Base-by-base conservation (phyloP, 1,140 invertebrate species). In the Heliothis subflexa region DNA sequence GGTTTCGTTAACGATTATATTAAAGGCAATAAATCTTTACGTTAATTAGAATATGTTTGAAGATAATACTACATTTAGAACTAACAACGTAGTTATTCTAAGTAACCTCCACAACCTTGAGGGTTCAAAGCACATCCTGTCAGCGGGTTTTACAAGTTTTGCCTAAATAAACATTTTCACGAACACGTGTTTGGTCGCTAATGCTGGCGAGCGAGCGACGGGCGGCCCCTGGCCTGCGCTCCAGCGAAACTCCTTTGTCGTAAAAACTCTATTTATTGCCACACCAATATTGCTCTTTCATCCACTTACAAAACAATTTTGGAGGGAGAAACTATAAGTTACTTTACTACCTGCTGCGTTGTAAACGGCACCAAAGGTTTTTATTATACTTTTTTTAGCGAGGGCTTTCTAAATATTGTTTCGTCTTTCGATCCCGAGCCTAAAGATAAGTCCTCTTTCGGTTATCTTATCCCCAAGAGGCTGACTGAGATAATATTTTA, bases 81-180 rank as follows among this genome's bases (percentile, higher is more conserved):
- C 83, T 81, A 89, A 88, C 83, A 64, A 75, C 81, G 83, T 81
- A 66, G 81, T 80, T 78, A 83, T 86, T 88, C 80, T 75, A 86
- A 91, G 89, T 88, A 86, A 86, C 83, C 82, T 84, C 86, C 76
- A 83, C 79, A 86, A 92, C 92, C 91, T 93, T 93, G 91, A 91
- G 84, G 86, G 88, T 92, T 94, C 90, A 92, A 81, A 91, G 88
- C 88, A 90, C 88, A 92, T 91, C 90, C 91, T 89, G 91, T 83
- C 86, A 87, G 84, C 57, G 80, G 81, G 85, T 88, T 90, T 92
- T 89, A 93, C 89, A 90, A 92, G 81, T 86, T 88, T 88, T 68
- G 88, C 91, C 91, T 93, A 92, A 94, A 90, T 89, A 94, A 94
- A 94, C 87, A 93, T 86, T 87, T 86, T 83, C 82, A 84, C 81